phyloP scores from a whole-genome alignment of 2,797 vertebrate genomes.

The Anomalospiza imberbis region DNA sequence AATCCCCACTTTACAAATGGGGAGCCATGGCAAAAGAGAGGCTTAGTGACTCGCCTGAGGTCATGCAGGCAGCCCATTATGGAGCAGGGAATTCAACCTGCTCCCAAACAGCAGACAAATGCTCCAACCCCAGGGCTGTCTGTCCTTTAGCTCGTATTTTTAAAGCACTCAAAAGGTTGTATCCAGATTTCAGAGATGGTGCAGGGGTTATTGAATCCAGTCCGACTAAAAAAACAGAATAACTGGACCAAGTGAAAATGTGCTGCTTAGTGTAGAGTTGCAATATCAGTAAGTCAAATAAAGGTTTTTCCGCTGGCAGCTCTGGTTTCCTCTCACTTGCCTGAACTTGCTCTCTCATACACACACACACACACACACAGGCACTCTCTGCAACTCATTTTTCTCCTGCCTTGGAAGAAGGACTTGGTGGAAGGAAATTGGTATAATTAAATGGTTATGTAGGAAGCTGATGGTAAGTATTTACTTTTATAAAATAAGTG shows the following conservation, averaged over 20 bases:
- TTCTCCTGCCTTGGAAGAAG: background rate
- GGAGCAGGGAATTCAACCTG: background rate
- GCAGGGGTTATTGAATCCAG: conserved; percentile 57
- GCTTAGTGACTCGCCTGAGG: conserved; percentile 18
- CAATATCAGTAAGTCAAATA: conserved; percentile 48
- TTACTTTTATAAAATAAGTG: conserved; percentile 5
- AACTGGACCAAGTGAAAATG: conserved; percentile 34
- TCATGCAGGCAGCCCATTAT: conserved; percentile 1
- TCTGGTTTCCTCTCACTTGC: conserved; percentile 3
- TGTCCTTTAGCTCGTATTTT: conserved; percentile 12
- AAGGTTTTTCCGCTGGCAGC: conserved; percentile 18
- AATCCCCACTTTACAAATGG: conserved; percentile 2
- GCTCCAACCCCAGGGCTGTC: background rate
- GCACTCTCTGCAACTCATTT: conserved; percentile 6
- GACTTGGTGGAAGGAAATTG: conserved; percentile 48
- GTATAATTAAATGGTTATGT: conserved; percentile 14
- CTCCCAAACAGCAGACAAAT: background rate
- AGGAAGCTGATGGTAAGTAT: conserved; percentile 13
- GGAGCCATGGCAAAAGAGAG: background rate
- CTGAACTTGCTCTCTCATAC: background rate
- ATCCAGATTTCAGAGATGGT: conserved; percentile 20
- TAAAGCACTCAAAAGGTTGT: background rate
- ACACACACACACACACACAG: background rate
- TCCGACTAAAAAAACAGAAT: conserved; percentile 51
- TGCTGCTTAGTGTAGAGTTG: conserved; percentile 43